Evolutionary conservation across 2,113 vertebrate species (phyloP), one percentile per base, ranked within the genome.

Genomic region (Erinaceus europaeus): DNA sequence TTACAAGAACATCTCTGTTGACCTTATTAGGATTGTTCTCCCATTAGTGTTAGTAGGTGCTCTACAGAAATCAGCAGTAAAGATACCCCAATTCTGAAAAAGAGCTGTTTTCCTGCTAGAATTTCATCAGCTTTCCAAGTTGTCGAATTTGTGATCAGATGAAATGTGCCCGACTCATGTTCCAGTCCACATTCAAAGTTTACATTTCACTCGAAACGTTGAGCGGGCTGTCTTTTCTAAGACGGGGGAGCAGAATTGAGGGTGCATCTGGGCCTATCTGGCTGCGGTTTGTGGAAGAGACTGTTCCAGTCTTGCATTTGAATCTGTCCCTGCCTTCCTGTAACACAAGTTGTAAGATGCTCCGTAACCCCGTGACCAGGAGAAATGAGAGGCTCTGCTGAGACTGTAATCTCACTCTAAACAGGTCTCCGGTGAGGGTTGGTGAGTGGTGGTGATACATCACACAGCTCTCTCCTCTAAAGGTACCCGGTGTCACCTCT

Each of bases 341-440:
- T 74, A 88, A 61, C 81, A 40, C 57, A 62, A 91, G 84, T 93
- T 93, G 90, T 90, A 91, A 95, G 93, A 93, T 86, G 91, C 84
- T 96, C 90, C 40, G 34, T 96, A 96, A 96, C 96, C 91, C 91
- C 8, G 44, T 94, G 96, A 95, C 94, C 82, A n/a, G 93, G 92
- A 96, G 90, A 95, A 93, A 96, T 23, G 88, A 95, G 94, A 95
- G 82, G 85, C 89, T 96, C 96, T 94, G 95, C 85, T 25, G 93
- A 96, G 96, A 93, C 95, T 95, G 82, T 95, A 94, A 96, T 96
- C 96, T 97, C 71, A 1, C 94, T 95, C 91, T 92, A 71, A 96
- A 96, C 90, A 94, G 92, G 94, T 97, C 94, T 97, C 94, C 17
- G 36, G 93, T 0, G 65, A 94, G 88, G 86, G 93, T 94, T 95